Percentiles rank a stretch among this genome's conserved stretches.
Conservation (phyloP, 2,888 invertebrate genomes). For the Tipula lateralis region DNA sequence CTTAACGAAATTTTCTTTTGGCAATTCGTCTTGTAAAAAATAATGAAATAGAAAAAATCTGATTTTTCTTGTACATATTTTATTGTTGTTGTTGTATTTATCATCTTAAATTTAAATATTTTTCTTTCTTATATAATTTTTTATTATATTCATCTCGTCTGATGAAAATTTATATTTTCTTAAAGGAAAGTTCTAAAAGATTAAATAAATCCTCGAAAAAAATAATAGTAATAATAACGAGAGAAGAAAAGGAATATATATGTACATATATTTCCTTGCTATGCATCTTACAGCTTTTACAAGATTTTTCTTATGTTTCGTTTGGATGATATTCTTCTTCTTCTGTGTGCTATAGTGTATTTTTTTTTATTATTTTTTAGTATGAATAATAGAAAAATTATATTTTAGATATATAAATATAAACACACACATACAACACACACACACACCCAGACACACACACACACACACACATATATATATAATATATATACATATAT, state of each 20-base stretch:
- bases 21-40: not conserved
- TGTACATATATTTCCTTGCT: not conserved
- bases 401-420: not conserved
- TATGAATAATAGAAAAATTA: slow-evolving; percentile 9
- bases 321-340: not conserved
- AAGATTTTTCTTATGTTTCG: slow-evolving; percentile 12
- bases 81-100: slow-evolving; percentile 11
- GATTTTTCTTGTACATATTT: not conserved
- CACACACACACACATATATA: too few relatives aligned
- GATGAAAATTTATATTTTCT: slow-evolving; percentile 24
- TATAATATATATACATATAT: not conserved
- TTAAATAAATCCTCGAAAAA: slow-evolving; percentile 19
- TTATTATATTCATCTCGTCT: slow-evolving; percentile 19
- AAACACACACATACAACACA: too few relatives aligned
- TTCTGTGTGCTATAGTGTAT: not conserved
- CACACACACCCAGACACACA: too few relatives aligned
- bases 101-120: slow-evolving; percentile 24
- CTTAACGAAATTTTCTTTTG: not conserved
- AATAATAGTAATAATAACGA: slow-evolving; percentile 13
- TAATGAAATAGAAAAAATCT: not conserved
- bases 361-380: not conserved
- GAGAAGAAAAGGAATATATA: not conserved
- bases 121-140: not conserved
- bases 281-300: not conserved
- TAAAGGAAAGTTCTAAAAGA: slow-evolving; percentile 11